Evolutionary conservation across 2,888 invertebrate genomes (phyloP).

Genomic region (Malthinus flaveolus): DNA sequence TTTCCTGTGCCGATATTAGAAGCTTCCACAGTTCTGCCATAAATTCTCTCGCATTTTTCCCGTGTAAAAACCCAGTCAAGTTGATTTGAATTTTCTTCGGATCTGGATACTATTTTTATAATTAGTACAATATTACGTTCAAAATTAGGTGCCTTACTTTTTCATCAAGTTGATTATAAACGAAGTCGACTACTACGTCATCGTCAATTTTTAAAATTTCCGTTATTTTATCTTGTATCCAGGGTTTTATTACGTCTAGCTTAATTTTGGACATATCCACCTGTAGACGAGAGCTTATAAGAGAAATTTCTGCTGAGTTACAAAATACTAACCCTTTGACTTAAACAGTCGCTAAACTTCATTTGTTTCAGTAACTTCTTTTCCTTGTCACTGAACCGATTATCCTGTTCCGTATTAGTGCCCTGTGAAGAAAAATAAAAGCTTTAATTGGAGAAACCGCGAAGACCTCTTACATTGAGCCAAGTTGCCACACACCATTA

Average conservation of each 20-base stretch:
- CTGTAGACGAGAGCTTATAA: slow-evolving; percentile 53
- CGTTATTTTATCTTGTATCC: slow-evolving; percentile 97
- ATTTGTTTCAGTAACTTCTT: slow-evolving; percentile 98
- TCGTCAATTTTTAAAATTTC: slow-evolving; percentile 97
- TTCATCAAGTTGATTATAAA: slow-evolving; percentile 96
- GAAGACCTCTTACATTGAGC: slow-evolving; percentile 18
- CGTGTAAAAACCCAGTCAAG: slow-evolving; percentile 97
- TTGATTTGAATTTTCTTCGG: slow-evolving; percentile 99
- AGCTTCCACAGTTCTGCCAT: slow-evolving; percentile 98
- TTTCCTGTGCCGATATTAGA: slow-evolving; percentile 92
- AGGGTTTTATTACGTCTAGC: slow-evolving; percentile 95
- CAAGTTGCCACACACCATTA: slow-evolving; percentile 14
- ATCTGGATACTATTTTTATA: slow-evolving; percentile 79
- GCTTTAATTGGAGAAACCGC: background rate
- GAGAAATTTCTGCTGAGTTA: background rate
- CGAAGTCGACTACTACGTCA: slow-evolving; percentile 98
- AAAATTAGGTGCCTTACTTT: slow-evolving; percentile 67
- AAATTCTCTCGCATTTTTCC: slow-evolving; percentile 95
- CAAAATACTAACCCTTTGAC: slow-evolving; percentile 74
- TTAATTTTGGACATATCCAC: slow-evolving; percentile 99
- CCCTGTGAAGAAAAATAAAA: slow-evolving; percentile 65
- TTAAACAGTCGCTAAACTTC: slow-evolving; percentile 94
- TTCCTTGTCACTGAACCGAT: slow-evolving; percentile 98
- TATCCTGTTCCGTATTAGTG: slow-evolving; percentile 98
- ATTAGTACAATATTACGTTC: slow-evolving; percentile 11